Base-by-base conservation (phyloP, 2,888 invertebrate species). In the Philonicus albiceps region DNA sequence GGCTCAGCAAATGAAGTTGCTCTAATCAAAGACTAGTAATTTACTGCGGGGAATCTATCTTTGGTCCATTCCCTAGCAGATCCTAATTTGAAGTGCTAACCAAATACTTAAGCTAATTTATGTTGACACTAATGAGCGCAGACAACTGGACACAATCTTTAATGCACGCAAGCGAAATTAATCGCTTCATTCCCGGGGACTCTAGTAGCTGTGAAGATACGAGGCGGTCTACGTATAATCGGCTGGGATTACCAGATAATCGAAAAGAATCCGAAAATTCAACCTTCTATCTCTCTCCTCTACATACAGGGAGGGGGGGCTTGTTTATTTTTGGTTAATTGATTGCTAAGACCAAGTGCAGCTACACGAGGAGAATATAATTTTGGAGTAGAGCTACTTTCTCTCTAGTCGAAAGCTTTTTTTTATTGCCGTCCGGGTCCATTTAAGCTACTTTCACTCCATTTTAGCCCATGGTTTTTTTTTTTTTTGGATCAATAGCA, bases 101-200 rank as follows among this genome's bases (percentile, higher is more conserved):
- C 83, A 83, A 83, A 83, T 83, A 83, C 83, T 83, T 83, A 64
- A 72, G 64, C 22, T 83, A 83, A 83, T 83, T 83, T 83, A 83
- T 83, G 83, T 83, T 72, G 83, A 83, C 83, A 83, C 72, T 83
- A 83, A 83, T 83, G 83, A 83, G 83, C 19, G 55, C 37, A 64
- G 83, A 72, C 83, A 72, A 37, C 31, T 37, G 72, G 83, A 37
- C 72, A 55, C 55, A 55, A 64, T 64, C 83, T 72, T 19, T 55
- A 83, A 83, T 83, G 30, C 64, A 83, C 34, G 53, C 19, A 37
- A 30, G 64, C 72, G 34, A 64, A 83, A 64, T 83, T 55, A 83
- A 83, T 83, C 37, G 83, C 37, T 83, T 83, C 83, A 83, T 55
- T 83, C 31, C 19, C 30, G n/a, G 53, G n/a, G n/a, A n/a, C n/a